Conservation (phyloP, 2,888 invertebrate species). For the Nematopogon swammerdamellus region DNA sequence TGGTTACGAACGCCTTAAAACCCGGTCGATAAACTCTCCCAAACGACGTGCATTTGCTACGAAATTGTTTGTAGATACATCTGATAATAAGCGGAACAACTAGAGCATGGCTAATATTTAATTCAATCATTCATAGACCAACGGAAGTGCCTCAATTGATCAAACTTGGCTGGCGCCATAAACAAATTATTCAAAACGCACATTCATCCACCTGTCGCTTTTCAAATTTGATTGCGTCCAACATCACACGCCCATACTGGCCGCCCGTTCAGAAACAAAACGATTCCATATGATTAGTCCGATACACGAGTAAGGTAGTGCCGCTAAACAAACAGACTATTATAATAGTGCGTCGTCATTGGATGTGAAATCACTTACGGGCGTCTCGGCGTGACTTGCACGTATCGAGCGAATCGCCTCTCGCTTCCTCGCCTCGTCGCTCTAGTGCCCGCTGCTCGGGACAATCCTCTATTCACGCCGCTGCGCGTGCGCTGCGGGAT, state of each 20-base stretch:
- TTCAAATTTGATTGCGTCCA: conserved; percentile 53
- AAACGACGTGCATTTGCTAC: too few species aligned
- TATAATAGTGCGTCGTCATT: conserved; percentile 48
- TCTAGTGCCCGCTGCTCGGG: neutral
- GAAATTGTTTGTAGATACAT: too few species aligned
- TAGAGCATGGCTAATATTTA: too few species aligned
- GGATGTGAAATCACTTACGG: conserved; percentile 53
- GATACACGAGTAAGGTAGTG: conserved; percentile 56
- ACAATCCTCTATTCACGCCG: too few species aligned
- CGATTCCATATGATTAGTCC: conserved; percentile 51
- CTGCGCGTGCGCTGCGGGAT: too few species aligned
- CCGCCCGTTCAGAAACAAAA: conserved; percentile 52
- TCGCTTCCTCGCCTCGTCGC: neutral
- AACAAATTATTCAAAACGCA: conserved; percentile 41
- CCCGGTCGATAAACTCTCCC: too few species aligned
- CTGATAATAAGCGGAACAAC: too few species aligned
- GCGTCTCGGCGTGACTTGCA: conserved; percentile 48
- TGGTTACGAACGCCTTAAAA: too few species aligned
- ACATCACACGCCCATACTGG: conserved; percentile 55
- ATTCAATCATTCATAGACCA: too few species aligned
- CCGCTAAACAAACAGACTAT: conserved; percentile 55
- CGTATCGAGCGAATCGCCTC: neutral
- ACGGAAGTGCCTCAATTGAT: conserved; percentile 16
- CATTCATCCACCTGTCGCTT: conserved; percentile 45
- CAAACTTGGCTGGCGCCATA: conserved; percentile 50